Evolutionary conservation across 2,113 vertebrate genomes (phyloP).

Genomic region (Sapajus apella): DNA sequence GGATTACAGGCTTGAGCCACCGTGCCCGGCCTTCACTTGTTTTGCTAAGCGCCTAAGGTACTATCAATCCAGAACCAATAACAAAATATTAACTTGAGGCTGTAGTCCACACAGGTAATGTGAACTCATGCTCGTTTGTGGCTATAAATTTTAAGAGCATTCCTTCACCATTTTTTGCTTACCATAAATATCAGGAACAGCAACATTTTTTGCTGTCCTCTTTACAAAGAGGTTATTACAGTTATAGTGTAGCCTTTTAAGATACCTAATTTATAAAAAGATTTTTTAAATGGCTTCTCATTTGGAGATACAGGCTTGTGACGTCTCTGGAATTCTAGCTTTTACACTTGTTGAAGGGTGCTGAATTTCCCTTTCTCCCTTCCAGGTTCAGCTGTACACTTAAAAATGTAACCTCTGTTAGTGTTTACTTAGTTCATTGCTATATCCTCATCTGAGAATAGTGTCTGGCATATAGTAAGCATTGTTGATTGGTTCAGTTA

Average conservation of each 20-base stretch:
- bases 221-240: background rate
- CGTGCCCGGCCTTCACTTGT: too few relatives aligned
- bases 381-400: background rate
- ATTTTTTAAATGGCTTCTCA: background rate
- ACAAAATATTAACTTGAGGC: background rate
- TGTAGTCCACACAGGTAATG: background rate
- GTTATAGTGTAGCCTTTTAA: background rate
- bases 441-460: background rate
- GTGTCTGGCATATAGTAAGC: background rate
- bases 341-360: background rate
- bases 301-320: background rate
- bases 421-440: background rate
- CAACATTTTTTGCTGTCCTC: background rate
- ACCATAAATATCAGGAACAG: background rate
- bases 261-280: background rate
- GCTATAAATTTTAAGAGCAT: background rate
- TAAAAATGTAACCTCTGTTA: slow-evolving; percentile 13
- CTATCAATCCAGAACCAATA: background rate
- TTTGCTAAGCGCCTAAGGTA: background rate
- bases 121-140: background rate
- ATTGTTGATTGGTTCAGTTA: background rate
- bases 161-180: background rate
- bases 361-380: background rate
- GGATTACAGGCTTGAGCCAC: too few relatives aligned
- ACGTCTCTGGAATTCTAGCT: background rate